Base-by-base conservation (phyloP, 2,113 vertebrate genomes). In the Acanthisitta chloris region DNA sequence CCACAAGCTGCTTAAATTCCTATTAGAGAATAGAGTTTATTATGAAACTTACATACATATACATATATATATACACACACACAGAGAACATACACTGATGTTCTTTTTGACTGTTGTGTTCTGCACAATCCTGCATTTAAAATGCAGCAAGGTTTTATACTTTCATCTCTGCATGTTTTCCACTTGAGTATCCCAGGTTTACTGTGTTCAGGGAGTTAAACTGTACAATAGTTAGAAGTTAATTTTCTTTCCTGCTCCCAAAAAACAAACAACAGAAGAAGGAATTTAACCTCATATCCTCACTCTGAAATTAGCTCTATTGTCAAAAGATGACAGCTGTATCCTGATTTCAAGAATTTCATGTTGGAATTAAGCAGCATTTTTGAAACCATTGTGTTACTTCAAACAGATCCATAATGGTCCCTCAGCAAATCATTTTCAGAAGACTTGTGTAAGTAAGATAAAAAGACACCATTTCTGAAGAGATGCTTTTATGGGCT, bases 261-360 rank as follows among this genome's bases (percentile, higher is more conserved):
- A 96, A 94, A 95, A 96, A 49, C 48, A 94, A 93, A 96, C 88
- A 94, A 97, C 86, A 97, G 96, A 97, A 98, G 97, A 91, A 97
- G 91, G 95, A 97, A 97, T 98, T 97, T 98, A 97, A 98, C 98
- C 97, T 98, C 97, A 96, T 96, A 97, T 98, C 98, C 97, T 98
- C 86, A 78, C 91, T 97, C 97, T 96, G 96, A 98, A 98, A 98
- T 98, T 97, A 98, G 98, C 97, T 96, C 97, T 97, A 97, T 98
- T 98, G 98, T 98, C 97, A 97, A 96, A 98, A 98, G 98, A 98
- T 97, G 98, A 98, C 98, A 98, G 98, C 98, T 98, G 98, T 98
- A 98, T 98, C 97, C 97, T 97, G 97, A 97, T 97, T 98, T 97
- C 96, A 92, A 98, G 98, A 98, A 98, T 97, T 96, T 97, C 88